Conservation (phyloP, 2,888 invertebrate species). For the Asteroscopus sphinx region DNA sequence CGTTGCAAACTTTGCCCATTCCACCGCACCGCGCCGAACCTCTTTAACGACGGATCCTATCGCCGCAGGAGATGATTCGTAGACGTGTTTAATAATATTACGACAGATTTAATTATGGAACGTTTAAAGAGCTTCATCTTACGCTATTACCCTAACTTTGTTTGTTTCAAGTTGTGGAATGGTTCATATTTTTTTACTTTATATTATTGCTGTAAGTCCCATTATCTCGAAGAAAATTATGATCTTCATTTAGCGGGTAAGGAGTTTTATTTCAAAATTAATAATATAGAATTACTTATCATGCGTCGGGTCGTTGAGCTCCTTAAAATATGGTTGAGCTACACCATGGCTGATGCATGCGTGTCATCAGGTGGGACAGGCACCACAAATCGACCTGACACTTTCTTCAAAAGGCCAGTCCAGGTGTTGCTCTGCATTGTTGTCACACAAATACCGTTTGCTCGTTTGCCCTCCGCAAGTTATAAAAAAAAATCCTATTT, state of each 20-base stretch:
- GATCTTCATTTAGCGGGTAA: constrained; percentile 3
- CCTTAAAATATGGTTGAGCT: too few species aligned
- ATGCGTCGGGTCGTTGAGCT: too few species aligned
- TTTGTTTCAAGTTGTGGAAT: constrained; percentile 70
- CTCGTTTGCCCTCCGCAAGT: too few species aligned
- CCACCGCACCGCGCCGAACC: constrained; percentile 84
- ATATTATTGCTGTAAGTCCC: constrained; percentile 32
- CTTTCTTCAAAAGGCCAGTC: too few species aligned
- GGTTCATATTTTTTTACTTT: constrained; percentile 57
- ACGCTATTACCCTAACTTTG: constrained; percentile 78
- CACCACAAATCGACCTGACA: too few species aligned
- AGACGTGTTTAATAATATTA: constrained; percentile 90
- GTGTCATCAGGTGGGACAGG: too few species aligned
- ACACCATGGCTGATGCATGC: too few species aligned
- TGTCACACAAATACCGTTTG: too few species aligned
- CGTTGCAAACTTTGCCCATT: constrained; percentile 89
- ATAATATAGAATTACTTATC: background rate
- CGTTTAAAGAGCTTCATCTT: constrained; percentile 84
- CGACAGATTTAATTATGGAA: constrained; percentile 89
- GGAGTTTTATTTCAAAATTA: background rate
- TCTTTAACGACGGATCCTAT: constrained; percentile 88
- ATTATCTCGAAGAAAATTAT: constrained; percentile 21
- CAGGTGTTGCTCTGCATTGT: too few species aligned
- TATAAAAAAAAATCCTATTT: too few species aligned
- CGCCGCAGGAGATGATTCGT: constrained; percentile 89